Conservation (phyloP, 2,888 invertebrate genomes). For the Spatulosminthurus flaviceps region DNA sequence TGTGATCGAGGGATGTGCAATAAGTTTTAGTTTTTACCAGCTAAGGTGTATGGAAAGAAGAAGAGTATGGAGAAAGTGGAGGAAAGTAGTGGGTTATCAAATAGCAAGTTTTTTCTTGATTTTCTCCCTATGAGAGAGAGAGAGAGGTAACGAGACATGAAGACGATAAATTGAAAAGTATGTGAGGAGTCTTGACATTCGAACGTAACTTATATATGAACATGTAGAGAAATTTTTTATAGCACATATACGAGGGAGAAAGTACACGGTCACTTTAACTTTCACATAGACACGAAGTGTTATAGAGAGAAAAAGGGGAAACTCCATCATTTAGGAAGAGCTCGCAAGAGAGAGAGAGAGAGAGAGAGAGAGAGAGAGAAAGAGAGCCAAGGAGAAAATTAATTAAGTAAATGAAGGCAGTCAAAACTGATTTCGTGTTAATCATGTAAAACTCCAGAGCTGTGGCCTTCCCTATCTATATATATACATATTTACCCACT, state of each 20-base stretch:
- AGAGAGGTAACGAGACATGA: constrained; percentile 7
- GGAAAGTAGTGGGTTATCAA: not conserved
- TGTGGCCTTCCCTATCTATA: not conserved
- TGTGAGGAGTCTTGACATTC: constrained; percentile 22
- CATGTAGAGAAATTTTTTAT: too few species aligned
- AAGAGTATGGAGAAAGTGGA: not conserved
- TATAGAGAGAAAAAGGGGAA: too few species aligned
- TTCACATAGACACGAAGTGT: too few species aligned
- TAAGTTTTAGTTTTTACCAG: too few species aligned
- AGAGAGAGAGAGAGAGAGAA: not conserved
- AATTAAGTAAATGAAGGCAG: constrained; percentile 46
- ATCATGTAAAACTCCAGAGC: constrained; percentile 31
- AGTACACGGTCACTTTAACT: too few species aligned
- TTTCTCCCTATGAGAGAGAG: not conserved
- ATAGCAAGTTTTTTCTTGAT: not conserved
- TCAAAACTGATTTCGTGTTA: constrained; percentile 47
- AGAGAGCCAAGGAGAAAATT: constrained; percentile 33
- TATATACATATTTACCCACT: too few species aligned
- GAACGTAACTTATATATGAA: not conserved
- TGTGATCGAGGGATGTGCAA: too few species aligned
- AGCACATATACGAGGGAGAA: too few species aligned
- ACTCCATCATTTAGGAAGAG: too few species aligned
- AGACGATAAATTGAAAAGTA: constrained; percentile 37
- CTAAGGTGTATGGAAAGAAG: too few species aligned
- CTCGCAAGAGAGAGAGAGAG: too few species aligned